Evolutionary conservation across 2,113 vertebrate species (phyloP).

Genomic region (Abramis brama): DNA sequence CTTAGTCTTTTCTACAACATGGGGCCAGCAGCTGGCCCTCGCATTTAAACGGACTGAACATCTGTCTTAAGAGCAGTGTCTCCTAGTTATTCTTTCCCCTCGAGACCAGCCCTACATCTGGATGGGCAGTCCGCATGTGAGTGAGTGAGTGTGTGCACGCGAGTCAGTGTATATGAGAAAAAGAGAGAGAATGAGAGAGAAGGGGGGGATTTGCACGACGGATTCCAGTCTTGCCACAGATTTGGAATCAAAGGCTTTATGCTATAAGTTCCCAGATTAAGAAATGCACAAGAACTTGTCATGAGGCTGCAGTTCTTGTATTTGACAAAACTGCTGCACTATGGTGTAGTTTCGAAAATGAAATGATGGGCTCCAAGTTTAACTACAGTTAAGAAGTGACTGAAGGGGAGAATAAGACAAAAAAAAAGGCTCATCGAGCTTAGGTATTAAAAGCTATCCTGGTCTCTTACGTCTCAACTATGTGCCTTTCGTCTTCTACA

Average conservation of each 20-base stretch:
- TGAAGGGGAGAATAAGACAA: conserved; percentile 10
- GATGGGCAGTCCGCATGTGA: neutral
- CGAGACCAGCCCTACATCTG: conserved; percentile 60
- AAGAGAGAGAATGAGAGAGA: neutral
- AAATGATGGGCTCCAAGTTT: neutral
- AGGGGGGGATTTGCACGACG: conserved; percentile 25
- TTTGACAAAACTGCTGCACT: conserved; percentile 3
- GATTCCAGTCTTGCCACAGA: conserved; percentile 51
- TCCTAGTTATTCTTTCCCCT: conserved; percentile 5
- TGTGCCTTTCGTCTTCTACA: neutral
- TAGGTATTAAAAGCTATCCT: conserved; percentile 41
- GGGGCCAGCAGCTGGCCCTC: neutral
- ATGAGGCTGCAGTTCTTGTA: conserved; percentile 16
- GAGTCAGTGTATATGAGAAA: neutral
- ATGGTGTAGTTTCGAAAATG: neutral
- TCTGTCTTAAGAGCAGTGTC: conserved; percentile 61
- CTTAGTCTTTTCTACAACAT: neutral
- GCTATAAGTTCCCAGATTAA: conserved; percentile 69
- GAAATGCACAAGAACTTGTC: conserved; percentile 52
- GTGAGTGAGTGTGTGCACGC: neutral
- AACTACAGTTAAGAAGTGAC: conserved; percentile 13
- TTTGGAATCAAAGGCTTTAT: conserved; percentile 69
- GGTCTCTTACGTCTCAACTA: conserved; percentile 1
- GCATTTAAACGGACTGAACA: conserved; percentile 57
- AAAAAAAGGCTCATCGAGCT: neutral